Base-by-base conservation (phyloP, 2,113 vertebrate species). In the Puntigrus tetrazona region DNA sequence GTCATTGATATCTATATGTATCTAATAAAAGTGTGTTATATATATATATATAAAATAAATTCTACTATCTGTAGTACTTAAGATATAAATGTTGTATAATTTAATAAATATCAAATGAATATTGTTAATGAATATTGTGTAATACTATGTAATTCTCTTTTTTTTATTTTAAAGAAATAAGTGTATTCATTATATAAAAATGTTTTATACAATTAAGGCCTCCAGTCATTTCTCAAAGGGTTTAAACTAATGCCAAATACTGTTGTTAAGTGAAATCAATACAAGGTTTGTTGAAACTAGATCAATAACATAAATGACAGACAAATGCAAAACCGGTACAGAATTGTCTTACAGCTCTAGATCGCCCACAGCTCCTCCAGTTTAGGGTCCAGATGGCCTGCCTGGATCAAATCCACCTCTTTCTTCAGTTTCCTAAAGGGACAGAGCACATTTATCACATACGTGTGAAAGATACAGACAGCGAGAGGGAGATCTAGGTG, bases 391-490 rank as follows among this genome's bases (percentile, higher is more conserved):
- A 98, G 96, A 84, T 99, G 98, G 50, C 98, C 98, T 0, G 94
- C 94, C 90, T 99, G 97, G 85, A 99, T 98, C 89, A 99, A 91
- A 90, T 99, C 97, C 83, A 97, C 96, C 91, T 99, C 98, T 89
- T 96, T 99, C 94, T 99, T 99, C 79, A 99, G 93, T 34, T 97
- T 96, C 91, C 98, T 99, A 89, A 45, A 78, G 22, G 14, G 14
- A 50, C 41, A 65, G 7, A 74, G 67, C 0, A 41, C 5, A 83
- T 14, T 7, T 13, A 69, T 22, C 14, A n/a, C 4, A n/a, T 18
- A 10, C 52, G 43, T n/a, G 45, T 50, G 25, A 29, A 45, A 50
- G 73, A 50, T 29, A 18, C 29, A 20, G 25, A 75, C 70, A 25
- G 38, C 41, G n/a, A 61, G 70, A 34, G 29, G 52, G 34, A 57